phyloP scores from a whole-genome alignment of 2,113 vertebrate species.

The Mobula hypostoma region DNA sequence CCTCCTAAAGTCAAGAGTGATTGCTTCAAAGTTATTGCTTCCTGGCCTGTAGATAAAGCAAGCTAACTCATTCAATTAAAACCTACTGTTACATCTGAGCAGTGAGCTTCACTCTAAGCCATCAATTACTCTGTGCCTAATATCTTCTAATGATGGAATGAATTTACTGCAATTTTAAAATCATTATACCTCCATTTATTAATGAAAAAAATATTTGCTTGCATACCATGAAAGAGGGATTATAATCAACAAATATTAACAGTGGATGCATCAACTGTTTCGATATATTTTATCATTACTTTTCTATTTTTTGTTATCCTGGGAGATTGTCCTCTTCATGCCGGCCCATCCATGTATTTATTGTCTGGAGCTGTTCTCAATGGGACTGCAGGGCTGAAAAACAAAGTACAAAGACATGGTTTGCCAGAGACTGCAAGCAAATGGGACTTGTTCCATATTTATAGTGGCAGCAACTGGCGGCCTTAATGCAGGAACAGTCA shows the following conservation, averaged over 20 bases:
- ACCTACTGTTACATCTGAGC: conserved; percentile 4
- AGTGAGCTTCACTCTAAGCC: conserved; percentile 10
- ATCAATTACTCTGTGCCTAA: conserved; percentile 16
- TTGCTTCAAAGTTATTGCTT: conserved; percentile 23
- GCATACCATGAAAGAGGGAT: not conserved
- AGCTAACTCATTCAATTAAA: conserved; percentile 30
- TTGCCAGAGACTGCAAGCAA: not conserved
- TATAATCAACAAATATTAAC: conserved; percentile 15
- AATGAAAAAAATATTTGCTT: conserved; percentile 34
- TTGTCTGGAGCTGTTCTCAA: not conserved
- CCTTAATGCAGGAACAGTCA: not conserved
- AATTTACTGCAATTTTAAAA: conserved; percentile 33
- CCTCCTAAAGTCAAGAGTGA: conserved; percentile 1
- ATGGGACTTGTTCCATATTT: not conserved
- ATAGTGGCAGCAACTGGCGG: not conserved
- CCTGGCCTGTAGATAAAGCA: conserved; percentile 20
- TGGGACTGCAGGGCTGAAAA: not conserved
- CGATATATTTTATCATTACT: not conserved
- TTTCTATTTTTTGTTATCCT: not conserved
- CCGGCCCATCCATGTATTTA: not conserved
- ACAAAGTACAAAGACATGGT: not conserved
- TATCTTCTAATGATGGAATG: conserved; percentile 31
- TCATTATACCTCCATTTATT: not conserved
- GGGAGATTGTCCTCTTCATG: not conserved
- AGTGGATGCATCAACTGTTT: not conserved